These are phyloP conservation scores for Ophthalmolycus amberensis DNA, from an alignment of 2,113 vertebrate species.

Conservation along the genomic window DNA sequence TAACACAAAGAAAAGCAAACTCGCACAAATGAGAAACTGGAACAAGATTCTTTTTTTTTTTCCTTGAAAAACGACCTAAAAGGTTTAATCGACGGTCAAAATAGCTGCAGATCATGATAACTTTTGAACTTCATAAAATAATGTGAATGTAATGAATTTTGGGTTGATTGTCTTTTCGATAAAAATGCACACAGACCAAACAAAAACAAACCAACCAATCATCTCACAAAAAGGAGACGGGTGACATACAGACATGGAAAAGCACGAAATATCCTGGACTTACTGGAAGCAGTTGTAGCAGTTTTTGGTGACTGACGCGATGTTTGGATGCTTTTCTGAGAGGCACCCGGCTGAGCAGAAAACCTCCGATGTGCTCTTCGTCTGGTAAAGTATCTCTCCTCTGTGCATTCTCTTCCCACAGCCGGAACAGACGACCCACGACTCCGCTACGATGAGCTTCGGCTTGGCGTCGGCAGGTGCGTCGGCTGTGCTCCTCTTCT, in stretches of 20 bases:
- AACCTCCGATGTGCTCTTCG: neutral
- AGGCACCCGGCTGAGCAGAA: constrained; percentile 38
- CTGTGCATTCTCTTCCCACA: neutral
- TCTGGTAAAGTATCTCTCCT: neutral
- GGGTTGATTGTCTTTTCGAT: too few species aligned
- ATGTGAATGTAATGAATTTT: neutral
- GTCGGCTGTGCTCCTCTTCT: neutral
- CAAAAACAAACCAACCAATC: neutral
- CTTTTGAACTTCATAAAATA: too few species aligned
- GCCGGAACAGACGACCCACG: neutral
- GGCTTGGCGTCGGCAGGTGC: accelerated
- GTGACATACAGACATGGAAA: neutral
- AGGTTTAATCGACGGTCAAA: neutral
- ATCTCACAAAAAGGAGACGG: neutral
- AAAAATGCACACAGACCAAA: neutral
- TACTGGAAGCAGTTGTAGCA: constrained; percentile 68
- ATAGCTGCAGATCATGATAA: neutral
- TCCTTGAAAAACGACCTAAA: neutral
- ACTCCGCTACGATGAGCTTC: accelerated
- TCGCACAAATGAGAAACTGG: neutral
- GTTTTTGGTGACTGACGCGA: neutral
- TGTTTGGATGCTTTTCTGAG: neutral
- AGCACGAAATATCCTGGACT: constrained; percentile 7
- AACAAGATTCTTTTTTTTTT: neutral
- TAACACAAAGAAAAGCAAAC: neutral